Evolutionary conservation across 2,113 vertebrate genomes (phyloP).

Genomic region (Sturnira hondurensis): DNA sequence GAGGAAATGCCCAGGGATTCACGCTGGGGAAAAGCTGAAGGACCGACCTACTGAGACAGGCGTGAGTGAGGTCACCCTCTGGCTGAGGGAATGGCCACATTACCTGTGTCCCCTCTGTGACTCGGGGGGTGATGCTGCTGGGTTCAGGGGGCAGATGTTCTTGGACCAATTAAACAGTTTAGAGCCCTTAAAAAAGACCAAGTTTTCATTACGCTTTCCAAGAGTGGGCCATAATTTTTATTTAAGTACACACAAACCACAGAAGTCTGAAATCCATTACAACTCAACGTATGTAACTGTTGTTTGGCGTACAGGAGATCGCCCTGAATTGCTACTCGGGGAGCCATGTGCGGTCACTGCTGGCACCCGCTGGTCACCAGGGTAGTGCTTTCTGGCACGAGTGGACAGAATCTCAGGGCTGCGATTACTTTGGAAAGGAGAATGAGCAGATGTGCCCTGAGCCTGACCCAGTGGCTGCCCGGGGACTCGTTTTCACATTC

Average conservation of each 20-base stretch:
- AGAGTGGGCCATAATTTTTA: constrained; percentile 40
- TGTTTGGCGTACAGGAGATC: neutral
- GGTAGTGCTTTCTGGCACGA: neutral
- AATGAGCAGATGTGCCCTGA: neutral
- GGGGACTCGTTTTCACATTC: neutral
- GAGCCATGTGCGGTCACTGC: neutral
- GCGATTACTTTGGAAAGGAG: neutral
- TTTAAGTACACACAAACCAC: neutral
- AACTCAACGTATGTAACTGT: neutral
- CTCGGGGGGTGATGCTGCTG: neutral
- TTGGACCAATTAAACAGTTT: constrained; percentile 20
- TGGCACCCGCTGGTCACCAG: neutral
- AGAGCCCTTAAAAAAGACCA: neutral
- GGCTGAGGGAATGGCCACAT: no score
- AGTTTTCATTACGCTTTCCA: constrained; percentile 36
- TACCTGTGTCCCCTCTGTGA: neutral
- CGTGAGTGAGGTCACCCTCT: fast-evolving
- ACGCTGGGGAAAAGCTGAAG: neutral
- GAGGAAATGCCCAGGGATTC: neutral
- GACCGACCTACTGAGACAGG: neutral
- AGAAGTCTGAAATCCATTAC: constrained; percentile 11
- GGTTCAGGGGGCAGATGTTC: constrained; percentile 33
- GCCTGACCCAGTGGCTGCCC: neutral
- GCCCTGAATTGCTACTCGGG: neutral
- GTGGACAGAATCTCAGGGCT: neutral